Evolutionary conservation across 2,113 vertebrate species (phyloP).

Genomic region (Mirounga angustirostris): DNA sequence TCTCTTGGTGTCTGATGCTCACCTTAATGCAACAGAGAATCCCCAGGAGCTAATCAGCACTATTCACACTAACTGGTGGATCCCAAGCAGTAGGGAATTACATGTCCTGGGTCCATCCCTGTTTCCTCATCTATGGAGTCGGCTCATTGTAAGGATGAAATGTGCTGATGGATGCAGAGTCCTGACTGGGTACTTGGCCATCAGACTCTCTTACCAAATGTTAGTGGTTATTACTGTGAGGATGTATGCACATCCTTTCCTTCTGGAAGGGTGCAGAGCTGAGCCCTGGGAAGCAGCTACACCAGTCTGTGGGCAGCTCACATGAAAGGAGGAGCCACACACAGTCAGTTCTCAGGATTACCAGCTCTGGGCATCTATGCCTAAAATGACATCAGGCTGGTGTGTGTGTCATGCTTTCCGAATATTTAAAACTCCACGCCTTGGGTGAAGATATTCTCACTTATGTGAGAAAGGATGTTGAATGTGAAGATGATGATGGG

Average conservation of each 20-base stretch:
- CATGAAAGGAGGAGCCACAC: neutral
- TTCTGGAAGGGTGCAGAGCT: neutral
- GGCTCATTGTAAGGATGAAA: neutral
- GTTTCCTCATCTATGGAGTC: neutral
- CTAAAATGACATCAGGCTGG: neutral
- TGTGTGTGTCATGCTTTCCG: neutral
- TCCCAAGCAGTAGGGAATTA: neutral
- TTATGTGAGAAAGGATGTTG: neutral
- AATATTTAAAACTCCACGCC: neutral
- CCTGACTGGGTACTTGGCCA: neutral
- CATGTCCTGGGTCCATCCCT: accelerated
- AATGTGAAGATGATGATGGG: accelerated
- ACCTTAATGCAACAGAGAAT: too few relatives aligned
- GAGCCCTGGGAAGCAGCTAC: neutral
- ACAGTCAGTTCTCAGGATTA: neutral
- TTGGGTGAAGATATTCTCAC: neutral
- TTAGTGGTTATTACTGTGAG: neutral
- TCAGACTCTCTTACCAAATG: accelerated
- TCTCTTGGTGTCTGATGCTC: neutral
- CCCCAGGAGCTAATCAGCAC: neutral
- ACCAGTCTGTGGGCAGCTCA: neutral
- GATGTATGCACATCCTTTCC: neutral
- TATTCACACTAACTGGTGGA: neutral
- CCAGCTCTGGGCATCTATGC: neutral
- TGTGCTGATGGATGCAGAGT: accelerated